phyloP scores from a whole-genome alignment of 2,888 invertebrate genomes.

The Spodoptera exigua region DNA sequence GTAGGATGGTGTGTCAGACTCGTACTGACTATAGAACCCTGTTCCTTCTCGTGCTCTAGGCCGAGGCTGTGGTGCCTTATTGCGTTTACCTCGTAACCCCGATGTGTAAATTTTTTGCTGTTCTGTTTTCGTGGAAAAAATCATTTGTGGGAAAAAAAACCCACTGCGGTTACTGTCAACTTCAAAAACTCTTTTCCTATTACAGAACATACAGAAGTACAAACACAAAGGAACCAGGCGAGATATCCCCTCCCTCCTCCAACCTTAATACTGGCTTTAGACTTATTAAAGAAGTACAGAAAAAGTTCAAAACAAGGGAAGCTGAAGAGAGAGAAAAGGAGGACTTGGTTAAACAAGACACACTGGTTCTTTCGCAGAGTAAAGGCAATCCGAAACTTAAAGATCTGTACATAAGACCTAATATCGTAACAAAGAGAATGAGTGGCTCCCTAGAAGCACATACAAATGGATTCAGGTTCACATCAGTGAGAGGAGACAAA shows the following conservation, averaged over 20 bases:
- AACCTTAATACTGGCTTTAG: constrained; percentile 99
- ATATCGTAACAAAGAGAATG: constrained; percentile 98
- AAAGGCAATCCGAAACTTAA: constrained; percentile 99
- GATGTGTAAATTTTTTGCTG: too few relatives aligned
- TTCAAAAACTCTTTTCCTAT: constrained; percentile 31
- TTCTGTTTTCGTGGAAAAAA: too few relatives aligned
- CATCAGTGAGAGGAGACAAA: constrained; percentile 99
- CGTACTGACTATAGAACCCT: too few relatives aligned
- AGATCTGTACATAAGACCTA: constrained; percentile 99
- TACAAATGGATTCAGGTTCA: constrained; percentile 98
- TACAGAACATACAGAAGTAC: constrained; percentile 97
- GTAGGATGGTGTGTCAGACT: too few relatives aligned
- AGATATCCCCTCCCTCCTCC: constrained; percentile 97
- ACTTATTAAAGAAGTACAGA: constrained; percentile 99
- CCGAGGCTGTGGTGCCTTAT: too few relatives aligned
- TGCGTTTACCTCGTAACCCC: too few relatives aligned
- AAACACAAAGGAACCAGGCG: constrained; percentile 99
- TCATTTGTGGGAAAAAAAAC: too few relatives aligned
- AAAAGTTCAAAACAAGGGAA: constrained; percentile 99
- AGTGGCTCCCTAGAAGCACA: constrained; percentile 98
- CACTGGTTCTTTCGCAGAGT: constrained; percentile 96
- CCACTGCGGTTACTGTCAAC: not conserved
- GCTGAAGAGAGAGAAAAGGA: constrained; percentile 99
- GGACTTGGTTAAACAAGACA: constrained; percentile 99
- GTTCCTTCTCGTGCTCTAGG: too few relatives aligned